phyloP scores from a whole-genome alignment of 2,888 invertebrate species.

The Nebria brevicollis region DNA sequence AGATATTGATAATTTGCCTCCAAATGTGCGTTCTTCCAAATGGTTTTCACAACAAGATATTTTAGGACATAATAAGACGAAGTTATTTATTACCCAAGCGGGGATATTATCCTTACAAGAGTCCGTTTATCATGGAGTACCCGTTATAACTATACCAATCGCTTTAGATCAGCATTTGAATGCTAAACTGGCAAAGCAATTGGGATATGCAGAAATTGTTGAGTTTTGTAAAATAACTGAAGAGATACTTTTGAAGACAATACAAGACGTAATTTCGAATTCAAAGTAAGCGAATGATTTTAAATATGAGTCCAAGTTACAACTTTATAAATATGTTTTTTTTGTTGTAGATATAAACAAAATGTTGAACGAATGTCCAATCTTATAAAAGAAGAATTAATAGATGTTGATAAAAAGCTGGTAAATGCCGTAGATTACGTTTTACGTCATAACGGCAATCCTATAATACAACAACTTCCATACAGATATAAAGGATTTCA shows the following conservation, averaged over 20 bases:
- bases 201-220: conserved; percentile 25
- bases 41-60: conserved; percentile 44
- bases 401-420: conserved; percentile 11
- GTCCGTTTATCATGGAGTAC: conserved; percentile 30
- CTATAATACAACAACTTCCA: neutral
- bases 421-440: conserved; percentile 25
- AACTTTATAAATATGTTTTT: no score
- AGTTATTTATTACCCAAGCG: conserved; percentile 33
- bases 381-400: conserved; percentile 29
- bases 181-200: conserved; percentile 2
- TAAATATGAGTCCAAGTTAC: neutral
- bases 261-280: conserved; percentile 29
- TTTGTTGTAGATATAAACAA: conserved; percentile 25
- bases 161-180: conserved; percentile 32
- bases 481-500: neutral
- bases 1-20: conserved; percentile 30
- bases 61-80: conserved; percentile 33
- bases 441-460: conserved; percentile 27
- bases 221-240: conserved; percentile 11
- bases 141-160: conserved; percentile 28
- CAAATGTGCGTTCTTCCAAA: conserved; percentile 24
- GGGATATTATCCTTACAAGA: conserved; percentile 40
- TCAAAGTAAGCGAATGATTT: conserved; percentile 24
- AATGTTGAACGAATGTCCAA: conserved; percentile 18
- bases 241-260: conserved; percentile 20